Base-by-base conservation (phyloP, 1,140 invertebrate genomes). In the Steinernema feltiae region DNA sequence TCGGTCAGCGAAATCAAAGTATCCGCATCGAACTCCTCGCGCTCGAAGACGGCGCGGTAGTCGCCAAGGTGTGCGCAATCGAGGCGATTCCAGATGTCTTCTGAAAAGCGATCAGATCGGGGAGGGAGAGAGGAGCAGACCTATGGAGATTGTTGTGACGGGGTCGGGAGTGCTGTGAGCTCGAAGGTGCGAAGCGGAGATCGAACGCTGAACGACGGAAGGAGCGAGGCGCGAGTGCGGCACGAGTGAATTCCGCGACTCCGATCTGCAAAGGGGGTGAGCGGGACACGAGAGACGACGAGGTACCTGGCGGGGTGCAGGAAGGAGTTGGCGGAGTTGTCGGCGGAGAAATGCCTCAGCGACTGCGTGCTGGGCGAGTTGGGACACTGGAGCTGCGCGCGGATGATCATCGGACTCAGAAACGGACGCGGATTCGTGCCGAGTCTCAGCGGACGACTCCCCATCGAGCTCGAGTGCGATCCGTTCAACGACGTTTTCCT, bases 81-180 rank as follows among this genome's bases (percentile, higher is more conserved):
- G 18, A 30, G 73, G n/a, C 30, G 63, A 27, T 74, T 48, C 70
- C 73, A 69, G 32, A 74, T 32, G 32, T 41, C 29, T 18, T 70
- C 69, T 71, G 69, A 69, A 75, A 70, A 35, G 69, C 32, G 29
- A 18, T 17, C 30, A 21, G 41, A 48, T n/a, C n/a, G n/a, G 72
- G 30, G 24, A 73, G 24, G 69, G 72, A 74, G 72, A 48, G 72
- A 27, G 7, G 53, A 21, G 24, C 53, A 7, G 7, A 63, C 53
- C 53, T n/a, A 63, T 63, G 53, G 35, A 18, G 18, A 41, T 63
- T 3, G 12, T 3, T 3, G 53, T 27, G 53, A 3, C 53, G 7
- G 53, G 53, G 53, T 63, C 53, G 15, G 53, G 53, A 3, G 53
- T 63, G 53, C 53, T 63, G 15, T 21, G 53, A 3, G 15, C 3